A percentile compares a stretch with the other conserved stretches of the same genome.
Evolutionary conservation across 2,888 invertebrate genomes (phyloP).

Genomic region (Frankliniella intonsa): DNA sequence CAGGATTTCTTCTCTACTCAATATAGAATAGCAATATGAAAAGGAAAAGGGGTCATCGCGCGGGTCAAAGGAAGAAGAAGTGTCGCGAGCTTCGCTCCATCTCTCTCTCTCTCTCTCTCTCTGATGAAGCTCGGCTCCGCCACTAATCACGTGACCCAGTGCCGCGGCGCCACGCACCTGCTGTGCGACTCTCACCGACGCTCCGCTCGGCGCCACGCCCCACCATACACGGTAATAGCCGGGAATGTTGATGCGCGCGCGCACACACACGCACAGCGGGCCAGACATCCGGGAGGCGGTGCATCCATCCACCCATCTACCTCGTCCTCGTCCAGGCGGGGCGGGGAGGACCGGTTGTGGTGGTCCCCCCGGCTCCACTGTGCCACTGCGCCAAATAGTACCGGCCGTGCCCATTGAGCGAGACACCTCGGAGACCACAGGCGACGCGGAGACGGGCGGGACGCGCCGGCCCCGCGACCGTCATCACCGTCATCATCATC

Average conservation of each 20-base stretch:
- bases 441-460: too few species aligned
- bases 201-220: not conserved
- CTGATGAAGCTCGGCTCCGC: too few species aligned
- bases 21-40: too few species aligned
- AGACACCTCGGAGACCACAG: too few species aligned
- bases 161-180: not conserved
- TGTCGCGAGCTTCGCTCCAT: too few species aligned
- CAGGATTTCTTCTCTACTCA: too few species aligned
- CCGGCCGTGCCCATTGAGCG: not conserved
- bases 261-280: not conserved
- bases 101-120: too few species aligned
- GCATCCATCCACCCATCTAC: not conserved
- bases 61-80: too few species aligned
- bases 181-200: not conserved
- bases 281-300: not conserved
- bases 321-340: not conserved
- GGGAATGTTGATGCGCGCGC: not conserved
- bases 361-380: not conserved
- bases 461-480: too few species aligned
- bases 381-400: conserved; percentile 15
- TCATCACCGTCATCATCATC: too few species aligned
- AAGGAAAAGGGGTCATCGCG: too few species aligned
- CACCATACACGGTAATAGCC: not conserved
- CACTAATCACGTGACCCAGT: not conserved
- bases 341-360: not conserved